Conservation (phyloP, 2,888 invertebrate genomes). For the Idaea biselata region DNA sequence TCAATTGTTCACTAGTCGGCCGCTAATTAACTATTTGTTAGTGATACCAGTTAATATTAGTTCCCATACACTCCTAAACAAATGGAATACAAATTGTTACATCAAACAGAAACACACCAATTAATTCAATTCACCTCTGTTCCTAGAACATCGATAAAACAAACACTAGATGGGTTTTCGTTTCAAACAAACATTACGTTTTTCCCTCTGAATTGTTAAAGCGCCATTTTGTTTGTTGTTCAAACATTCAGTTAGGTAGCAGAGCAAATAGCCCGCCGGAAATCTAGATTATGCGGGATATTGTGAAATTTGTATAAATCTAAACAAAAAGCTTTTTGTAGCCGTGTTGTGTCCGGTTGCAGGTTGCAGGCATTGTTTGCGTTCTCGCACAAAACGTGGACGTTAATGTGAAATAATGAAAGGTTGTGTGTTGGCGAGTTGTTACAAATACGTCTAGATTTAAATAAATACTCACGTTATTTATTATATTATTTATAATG, state of each 20-base stretch:
- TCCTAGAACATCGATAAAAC: neutral
- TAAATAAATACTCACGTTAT: too few relatives aligned
- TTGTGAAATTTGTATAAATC: neutral
- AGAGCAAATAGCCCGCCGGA: neutral
- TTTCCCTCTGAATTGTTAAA: slow-evolving; percentile 13
- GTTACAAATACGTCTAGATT: neutral
- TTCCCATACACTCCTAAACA: neutral
- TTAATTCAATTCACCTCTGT: neutral
- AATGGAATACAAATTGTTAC: neutral
- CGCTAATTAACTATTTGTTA: neutral
- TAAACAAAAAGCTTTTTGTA: neutral
- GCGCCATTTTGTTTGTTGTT: slow-evolving; percentile 18
- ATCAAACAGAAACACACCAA: neutral
- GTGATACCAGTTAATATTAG: neutral
- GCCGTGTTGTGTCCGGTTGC: neutral
- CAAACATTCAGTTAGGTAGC: slow-evolving; percentile 21
- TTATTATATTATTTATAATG: too few relatives aligned
- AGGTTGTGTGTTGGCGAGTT: neutral
- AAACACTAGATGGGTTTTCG: neutral
- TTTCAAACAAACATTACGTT: neutral
- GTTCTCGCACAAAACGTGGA: neutral
- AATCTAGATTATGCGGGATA: slow-evolving; percentile 1
- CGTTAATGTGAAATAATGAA: neutral
- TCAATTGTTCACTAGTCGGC: neutral
- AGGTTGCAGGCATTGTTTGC: neutral